A percentile compares a stretch with the other conserved stretches of the same genome.
Conservation (phyloP, 2,113 vertebrate species). For the Tenebrosternarchus preto region DNA sequence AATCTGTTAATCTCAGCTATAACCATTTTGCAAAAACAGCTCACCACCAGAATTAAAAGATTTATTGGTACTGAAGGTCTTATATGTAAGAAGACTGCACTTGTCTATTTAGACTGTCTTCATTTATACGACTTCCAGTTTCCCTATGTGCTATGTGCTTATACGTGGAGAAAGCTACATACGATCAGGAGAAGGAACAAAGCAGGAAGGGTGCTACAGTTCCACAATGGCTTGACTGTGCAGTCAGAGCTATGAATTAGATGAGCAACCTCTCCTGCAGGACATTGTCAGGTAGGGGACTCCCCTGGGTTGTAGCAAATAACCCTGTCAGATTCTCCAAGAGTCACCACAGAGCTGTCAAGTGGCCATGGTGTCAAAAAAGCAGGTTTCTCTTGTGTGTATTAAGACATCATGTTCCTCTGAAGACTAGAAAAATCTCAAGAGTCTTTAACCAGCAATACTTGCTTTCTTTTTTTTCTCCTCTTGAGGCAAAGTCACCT, state of each 20-base stretch:
- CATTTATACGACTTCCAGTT: too few species aligned
- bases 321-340: background rate
- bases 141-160: too few species aligned
- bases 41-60: too few species aligned
- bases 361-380: conserved; percentile 54
- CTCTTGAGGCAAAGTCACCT: background rate
- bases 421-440: conserved; percentile 5
- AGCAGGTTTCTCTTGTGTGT: conserved; percentile 57
- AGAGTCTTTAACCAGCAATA: background rate
- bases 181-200: background rate
- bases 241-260: background rate
- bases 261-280: background rate
- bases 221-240: background rate
- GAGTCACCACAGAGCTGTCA: conserved; percentile 46
- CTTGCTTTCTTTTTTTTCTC: conserved; percentile 43
- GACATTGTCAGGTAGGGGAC: background rate
- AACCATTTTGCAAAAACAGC: too few species aligned
- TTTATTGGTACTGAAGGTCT: too few species aligned
- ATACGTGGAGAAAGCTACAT: too few species aligned
- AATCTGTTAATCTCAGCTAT: too few species aligned
- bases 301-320: background rate
- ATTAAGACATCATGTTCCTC: conserved; percentile 18
- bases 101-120: too few species aligned
- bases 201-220: too few species aligned
- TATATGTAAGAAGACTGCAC: too few species aligned